Base-by-base conservation (phyloP, 1,140 invertebrate genomes). In the Acyrthosiphon pisum region DNA sequence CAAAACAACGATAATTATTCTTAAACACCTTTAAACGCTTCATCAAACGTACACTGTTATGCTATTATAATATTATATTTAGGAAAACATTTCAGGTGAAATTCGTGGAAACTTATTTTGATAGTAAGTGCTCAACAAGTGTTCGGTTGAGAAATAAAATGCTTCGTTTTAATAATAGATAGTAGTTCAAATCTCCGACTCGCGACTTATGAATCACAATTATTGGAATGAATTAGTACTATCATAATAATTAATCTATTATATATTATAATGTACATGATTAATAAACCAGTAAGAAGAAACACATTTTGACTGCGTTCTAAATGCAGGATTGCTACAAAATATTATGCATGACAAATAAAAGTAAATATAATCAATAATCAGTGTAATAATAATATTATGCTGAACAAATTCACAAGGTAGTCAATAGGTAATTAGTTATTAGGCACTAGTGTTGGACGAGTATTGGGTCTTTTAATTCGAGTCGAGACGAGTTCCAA, bases 1-100 rank as follows among this genome's bases (percentile, higher is more conserved):
- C 30, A 18, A 76, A 76, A 76, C 60, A 76, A n/a, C 60, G n/a
- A 76, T 76, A 76, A 76, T 76, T n/a, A 76, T 76, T 76, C 60
- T 68, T n/a, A 76, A 76, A 76, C 60, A 11, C 18, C 14, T n/a
- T 68, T 76, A 76, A 68, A 35, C 11, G 60, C 30, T 30, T n/a
- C 11, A 76, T 76, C 30, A 76, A n/a, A 76, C 6, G 26, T 26
- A 60, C 3, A n/a, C 50, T 53, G 50, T 22, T 22, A 53, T 23
- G 6, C 6, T 53, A 53, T 53, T 7, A 22, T 53, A 23, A n/a
- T 76, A n/a, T 76, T n/a, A n/a, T 68, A 76, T 76, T 76, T 76
- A 20, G 60, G 14, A 76, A 76, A 76, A 76, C 30, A 76, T 76
- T n/a, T 76, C 30, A 14, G n/a, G 0, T 11, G 30, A 4, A 76